Evolutionary conservation across 2,113 vertebrate genomes (phyloP), one percentile per base, ranked within the genome.

Genomic region (Dermatemys mawii): DNA sequence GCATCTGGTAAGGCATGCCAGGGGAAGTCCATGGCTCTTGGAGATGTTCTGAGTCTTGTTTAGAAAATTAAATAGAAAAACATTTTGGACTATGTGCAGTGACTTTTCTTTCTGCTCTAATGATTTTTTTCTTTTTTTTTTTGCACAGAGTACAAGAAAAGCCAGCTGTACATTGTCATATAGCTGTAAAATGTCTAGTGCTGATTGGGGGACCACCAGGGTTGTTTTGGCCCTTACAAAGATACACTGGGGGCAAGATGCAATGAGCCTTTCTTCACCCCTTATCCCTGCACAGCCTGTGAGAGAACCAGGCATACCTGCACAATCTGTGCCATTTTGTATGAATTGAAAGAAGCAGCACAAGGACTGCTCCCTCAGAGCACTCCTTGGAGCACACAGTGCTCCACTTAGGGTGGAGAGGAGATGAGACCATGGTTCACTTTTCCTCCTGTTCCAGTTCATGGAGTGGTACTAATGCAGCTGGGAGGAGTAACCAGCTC

Each of bases 311-410:
- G 41, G 21, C 11, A 12, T 14, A 50, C 80, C n/a, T 29, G 50
- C 79, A 54, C 3, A 81, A 35, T 4, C n/a, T 91, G n/a, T n/a
- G n/a, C n/a, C 90, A n/a, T 21, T 63, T 87, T n/a, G n/a, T n/a
- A n/a, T n/a, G n/a, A n/a, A n/a, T n/a, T n/a, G n/a, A n/a, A n/a
- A 60, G 46, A 3, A 2, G 0, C 55, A 1, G 81, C 0, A 0
- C 32, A 24, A 27, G 11, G 5, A 81, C 1, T 46, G 12, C 41
- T 83, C 87, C 26, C 22, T 79, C 29, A 5, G 41, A 13, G 2
- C 19, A 22, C 8, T 80, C 49, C 51, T 44, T 80, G 32, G 53
- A 1, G 13, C 12, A 32, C 57, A n/a, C 35, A 67, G 35, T 70
- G 35, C 17, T 67, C 63, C 17, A n/a, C 17, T 13, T 19, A 38